Percentiles rank a stretch among this genome's conserved stretches.
These are phyloP conservation scores for Melanchra persicariae DNA, from an alignment of 2,888 invertebrate genomes.

Conservation along the genomic window DNA sequence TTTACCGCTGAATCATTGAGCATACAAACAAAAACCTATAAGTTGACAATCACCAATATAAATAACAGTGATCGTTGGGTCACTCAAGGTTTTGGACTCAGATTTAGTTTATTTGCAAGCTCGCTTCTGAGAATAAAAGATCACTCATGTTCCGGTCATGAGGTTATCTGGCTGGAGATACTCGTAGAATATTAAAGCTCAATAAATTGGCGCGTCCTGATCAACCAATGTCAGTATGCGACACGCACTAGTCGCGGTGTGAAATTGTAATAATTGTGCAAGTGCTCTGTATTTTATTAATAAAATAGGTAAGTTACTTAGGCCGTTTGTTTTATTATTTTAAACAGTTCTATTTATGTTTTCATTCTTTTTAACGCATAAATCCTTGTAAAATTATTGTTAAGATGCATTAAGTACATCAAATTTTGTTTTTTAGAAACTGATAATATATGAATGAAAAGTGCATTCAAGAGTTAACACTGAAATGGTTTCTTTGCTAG, in stretches of 20 bases:
- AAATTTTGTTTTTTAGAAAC: not conserved
- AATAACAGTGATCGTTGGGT: conserved; percentile 74
- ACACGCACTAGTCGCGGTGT: conserved; percentile 67
- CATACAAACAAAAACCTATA: conserved; percentile 66
- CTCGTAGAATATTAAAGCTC: conserved; percentile 82
- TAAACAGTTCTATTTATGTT: not conserved
- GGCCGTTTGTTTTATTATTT: not conserved
- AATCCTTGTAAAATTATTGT: not conserved
- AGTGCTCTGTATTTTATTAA: conserved; percentile 52
- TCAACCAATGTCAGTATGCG: conserved; percentile 80
- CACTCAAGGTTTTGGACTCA: conserved; percentile 71
- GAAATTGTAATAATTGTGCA: conserved; percentile 59
- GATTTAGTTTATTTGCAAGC: conserved; percentile 77
- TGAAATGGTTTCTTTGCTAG: not conserved
- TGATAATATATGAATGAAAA: not conserved
- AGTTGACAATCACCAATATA: conserved; percentile 72
- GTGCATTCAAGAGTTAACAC: not conserved
- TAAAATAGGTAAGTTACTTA: conserved; percentile 63
- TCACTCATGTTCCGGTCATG: conserved; percentile 79
- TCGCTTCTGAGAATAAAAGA: conserved; percentile 84
- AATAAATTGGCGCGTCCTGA: conserved; percentile 82
- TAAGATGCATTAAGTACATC: no score
- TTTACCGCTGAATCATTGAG: conserved; percentile 73
- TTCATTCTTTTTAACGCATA: not conserved
- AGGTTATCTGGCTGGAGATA: conserved; percentile 84